phyloP scores from a whole-genome alignment of 2,888 invertebrate species.

The Eupithecia vulgata region DNA sequence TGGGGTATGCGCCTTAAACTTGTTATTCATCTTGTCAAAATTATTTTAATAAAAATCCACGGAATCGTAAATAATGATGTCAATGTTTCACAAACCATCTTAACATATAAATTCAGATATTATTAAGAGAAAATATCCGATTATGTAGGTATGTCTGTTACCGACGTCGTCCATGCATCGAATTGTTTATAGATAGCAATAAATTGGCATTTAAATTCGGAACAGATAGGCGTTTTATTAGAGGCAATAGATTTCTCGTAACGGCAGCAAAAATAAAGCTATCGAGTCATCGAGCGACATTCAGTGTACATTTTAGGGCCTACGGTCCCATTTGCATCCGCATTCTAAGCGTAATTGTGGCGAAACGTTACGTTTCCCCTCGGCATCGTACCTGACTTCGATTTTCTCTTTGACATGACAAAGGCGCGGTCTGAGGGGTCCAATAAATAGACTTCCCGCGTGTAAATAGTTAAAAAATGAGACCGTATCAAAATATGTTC shows the following conservation, averaged over 20 bases:
- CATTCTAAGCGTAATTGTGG: conserved; percentile 79
- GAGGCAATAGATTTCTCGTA: conserved; percentile 77
- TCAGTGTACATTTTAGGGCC: conserved; percentile 74
- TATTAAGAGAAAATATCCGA: conserved; percentile 44
- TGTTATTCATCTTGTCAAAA: neutral
- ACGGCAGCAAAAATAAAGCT: conserved; percentile 79
- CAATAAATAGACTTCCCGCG: conserved; percentile 76
- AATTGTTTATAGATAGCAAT: conserved; percentile 63
- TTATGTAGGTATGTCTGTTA: conserved; percentile 49
- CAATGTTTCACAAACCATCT: conserved; percentile 1
- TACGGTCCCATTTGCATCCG: conserved; percentile 79
- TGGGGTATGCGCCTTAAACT: no score
- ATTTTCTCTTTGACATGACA: conserved; percentile 79
- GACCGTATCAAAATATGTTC: conserved; percentile 46
- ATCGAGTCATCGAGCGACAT: conserved; percentile 65
- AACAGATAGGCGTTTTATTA: conserved; percentile 78
- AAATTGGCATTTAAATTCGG: conserved; percentile 73
- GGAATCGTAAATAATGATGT: neutral
- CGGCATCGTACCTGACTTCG: conserved; percentile 74
- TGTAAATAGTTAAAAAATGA: conserved; percentile 79
- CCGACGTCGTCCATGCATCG: conserved; percentile 53
- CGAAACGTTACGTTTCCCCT: conserved; percentile 66
- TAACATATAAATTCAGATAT: conserved; percentile 42
- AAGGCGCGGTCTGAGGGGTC: conserved; percentile 81
- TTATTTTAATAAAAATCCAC: neutral